Evolutionary conservation across 2,797 vertebrate species (phyloP).

Genomic region (Threskiornis aethiopicus): DNA sequence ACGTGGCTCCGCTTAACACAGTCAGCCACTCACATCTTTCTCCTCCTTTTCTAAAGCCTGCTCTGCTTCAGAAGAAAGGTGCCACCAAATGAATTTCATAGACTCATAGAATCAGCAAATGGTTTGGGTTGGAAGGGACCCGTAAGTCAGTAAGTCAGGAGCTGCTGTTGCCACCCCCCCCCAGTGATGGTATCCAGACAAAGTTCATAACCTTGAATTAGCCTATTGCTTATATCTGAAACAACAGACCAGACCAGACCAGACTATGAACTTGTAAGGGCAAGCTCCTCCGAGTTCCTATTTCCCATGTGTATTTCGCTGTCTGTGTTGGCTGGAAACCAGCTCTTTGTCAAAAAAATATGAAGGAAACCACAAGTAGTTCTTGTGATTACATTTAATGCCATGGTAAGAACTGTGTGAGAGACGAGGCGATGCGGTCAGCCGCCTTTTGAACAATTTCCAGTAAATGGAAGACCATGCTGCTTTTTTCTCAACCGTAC

Average conservation of each 20-base stretch:
- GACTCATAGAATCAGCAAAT: too few relatives aligned
- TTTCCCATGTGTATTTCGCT: neutral
- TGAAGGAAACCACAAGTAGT: neutral
- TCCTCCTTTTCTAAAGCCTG: neutral
- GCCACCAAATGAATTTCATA: neutral
- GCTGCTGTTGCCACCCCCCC: neutral
- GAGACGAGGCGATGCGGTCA: too few relatives aligned
- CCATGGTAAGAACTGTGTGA: neutral
- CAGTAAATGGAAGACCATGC: neutral
- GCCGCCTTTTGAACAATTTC: neutral
- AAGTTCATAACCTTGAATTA: neutral
- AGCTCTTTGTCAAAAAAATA: neutral
- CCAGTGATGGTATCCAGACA: too few relatives aligned
- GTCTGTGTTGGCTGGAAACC: neutral
- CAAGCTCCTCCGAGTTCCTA: neutral
- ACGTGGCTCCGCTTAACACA: rapidly evolving
- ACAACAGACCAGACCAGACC: neutral
- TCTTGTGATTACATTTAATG: neutral
- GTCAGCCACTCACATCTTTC: neutral
- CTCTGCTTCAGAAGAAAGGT: neutral
- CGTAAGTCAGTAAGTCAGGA: neutral
- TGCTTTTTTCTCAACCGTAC: neutral
- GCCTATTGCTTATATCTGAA: neutral
- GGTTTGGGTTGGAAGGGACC: neutral
- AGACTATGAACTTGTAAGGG: neutral